A percentile compares a stretch with the other conserved stretches of the same genome.
Conservation (phyloP, 2,888 invertebrate genomes). For the Myathropa florea region DNA sequence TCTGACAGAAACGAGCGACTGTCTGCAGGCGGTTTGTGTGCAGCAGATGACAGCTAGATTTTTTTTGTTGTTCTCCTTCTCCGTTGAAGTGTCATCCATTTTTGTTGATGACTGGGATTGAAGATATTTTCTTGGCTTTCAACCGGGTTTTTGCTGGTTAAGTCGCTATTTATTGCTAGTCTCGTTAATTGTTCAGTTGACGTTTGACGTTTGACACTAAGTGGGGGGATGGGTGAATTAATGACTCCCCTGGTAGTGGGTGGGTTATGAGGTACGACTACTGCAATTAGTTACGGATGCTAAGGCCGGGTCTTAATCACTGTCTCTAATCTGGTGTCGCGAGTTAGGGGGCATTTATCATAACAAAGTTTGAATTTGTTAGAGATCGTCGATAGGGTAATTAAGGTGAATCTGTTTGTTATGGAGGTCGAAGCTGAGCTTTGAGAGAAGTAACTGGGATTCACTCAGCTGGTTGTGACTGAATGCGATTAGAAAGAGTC, state of each 20-base stretch:
- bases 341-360: constrained; percentile 25
- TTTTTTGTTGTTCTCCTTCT: background rate
- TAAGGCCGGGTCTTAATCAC: constrained; percentile 29
- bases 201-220: background rate
- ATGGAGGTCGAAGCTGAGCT: background rate
- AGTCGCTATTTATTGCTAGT: background rate
- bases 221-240: constrained; percentile 12
- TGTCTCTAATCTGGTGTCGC: constrained; percentile 16
- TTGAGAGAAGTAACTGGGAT: background rate
- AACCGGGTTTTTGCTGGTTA: constrained; percentile 9
- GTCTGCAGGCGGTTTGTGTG: background rate
- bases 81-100: constrained; percentile 57
- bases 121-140: constrained; percentile 47
- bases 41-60: constrained; percentile 37
- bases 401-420: constrained; percentile 6
- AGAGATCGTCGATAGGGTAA: constrained; percentile 12
- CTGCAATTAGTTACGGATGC: constrained; percentile 51
- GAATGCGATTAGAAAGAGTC: no score
- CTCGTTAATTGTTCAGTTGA: constrained; percentile 49
- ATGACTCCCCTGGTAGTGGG: background rate
- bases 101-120: constrained; percentile 39
- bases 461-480: no score
- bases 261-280: constrained; percentile 20
- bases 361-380: constrained; percentile 22
- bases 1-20: background rate